A percentile compares a stretch with the other conserved stretches of the same genome.
phyloP scores from a whole-genome alignment of 2,113 vertebrate species.

The Prochilodus magdalenae region DNA sequence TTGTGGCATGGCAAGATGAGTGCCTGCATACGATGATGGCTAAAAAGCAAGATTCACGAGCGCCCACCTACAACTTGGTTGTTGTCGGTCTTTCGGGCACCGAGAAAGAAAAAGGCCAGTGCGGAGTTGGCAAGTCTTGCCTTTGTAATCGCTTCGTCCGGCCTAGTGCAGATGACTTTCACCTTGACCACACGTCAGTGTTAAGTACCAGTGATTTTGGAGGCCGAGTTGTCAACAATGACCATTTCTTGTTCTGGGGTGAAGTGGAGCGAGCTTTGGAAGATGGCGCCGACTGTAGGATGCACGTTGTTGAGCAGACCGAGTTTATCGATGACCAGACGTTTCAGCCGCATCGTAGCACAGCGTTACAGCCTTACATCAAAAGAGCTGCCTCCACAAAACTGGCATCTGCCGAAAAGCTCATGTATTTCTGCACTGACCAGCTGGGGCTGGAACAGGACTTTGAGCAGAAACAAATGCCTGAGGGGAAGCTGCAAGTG shows the following conservation, averaged over 20 bases:
- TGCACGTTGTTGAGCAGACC: constrained; percentile 96
- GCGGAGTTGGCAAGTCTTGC: constrained; percentile 95
- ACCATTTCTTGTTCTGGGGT: constrained; percentile 98
- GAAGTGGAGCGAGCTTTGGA: constrained; percentile 89
- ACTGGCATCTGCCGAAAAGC: constrained; percentile 94
- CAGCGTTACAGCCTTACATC: constrained; percentile 95
- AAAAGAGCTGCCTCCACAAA: constrained; percentile 94
- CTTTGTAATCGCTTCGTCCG: constrained; percentile 94
- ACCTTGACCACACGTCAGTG: constrained; percentile 96
- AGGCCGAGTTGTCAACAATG: constrained; percentile 96
- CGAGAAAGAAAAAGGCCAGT: constrained; percentile 97
- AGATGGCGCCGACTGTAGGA: constrained; percentile 88
- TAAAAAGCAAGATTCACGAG: constrained; percentile 94
- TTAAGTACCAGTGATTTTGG: constrained; percentile 99
- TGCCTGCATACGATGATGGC: constrained; percentile 88
- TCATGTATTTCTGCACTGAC: constrained; percentile 99
- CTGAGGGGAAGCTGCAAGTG: constrained; percentile 92
- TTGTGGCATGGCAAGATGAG: constrained; percentile 87
- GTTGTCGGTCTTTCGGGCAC: constrained; percentile 98
- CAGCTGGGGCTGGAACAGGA: constrained; percentile 97
- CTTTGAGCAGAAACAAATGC: constrained; percentile 99
- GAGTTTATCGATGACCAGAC: constrained; percentile 99
- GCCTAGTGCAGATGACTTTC: constrained; percentile 92
- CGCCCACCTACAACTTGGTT: constrained; percentile 92
- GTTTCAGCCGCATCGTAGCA: constrained; percentile 97